Base-by-base conservation (phyloP, 2,113 vertebrate species). In the Ondatra zibethicus region DNA sequence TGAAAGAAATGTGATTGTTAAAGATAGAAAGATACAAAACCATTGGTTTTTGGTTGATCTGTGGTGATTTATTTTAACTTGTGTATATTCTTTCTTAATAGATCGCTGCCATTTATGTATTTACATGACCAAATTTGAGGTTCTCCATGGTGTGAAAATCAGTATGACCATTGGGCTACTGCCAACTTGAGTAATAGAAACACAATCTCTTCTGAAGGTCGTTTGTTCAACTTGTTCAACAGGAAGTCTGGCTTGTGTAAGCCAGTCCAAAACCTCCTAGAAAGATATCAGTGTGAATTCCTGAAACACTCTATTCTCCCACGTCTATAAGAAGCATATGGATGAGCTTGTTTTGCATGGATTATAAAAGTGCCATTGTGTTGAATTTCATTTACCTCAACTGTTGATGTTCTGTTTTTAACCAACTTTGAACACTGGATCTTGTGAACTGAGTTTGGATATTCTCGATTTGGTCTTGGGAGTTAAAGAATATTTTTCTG, bases 381-480 rank as follows among this genome's bases (percentile, higher is more conserved):
- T 58, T 95, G 50, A 87, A 77, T 86, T 77, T 77, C 68, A 82
- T 93, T 95, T 90, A n/a, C 76, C 33, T 93, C 92, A 66, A 78
- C 81, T 66, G 47, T 25, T 72, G 66, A 17, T 82, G 80, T 96
- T 75, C 77, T 95, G 29, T 8, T 86, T 82, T 91, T 55, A 93
- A 80, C 27, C 33, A 88, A 19, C 4, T 65, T 76, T 97, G 94
- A 63, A 21, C 55, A 36, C 66, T 85, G 76, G 85, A n/a, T 82
- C 33, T 63, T 94, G 1, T 93, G 55, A 75, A 73, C 25, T 25
- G 39, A 75, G 31, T 58, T 55, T 94, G 39, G 14, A 5, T 91
- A 61, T 77, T 91, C 95, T 80, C 88, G 33, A 63, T 72, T 58
- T 73, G 47, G 21, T 87, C 29, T 52, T n/a, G 14, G 76, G 47